Percentiles rank a stretch among this genome's conserved stretches.
These are phyloP conservation scores for Drosophila sp. DNA, from an alignment of 1,140 invertebrate genomes.

Conservation along the genomic window DNA sequence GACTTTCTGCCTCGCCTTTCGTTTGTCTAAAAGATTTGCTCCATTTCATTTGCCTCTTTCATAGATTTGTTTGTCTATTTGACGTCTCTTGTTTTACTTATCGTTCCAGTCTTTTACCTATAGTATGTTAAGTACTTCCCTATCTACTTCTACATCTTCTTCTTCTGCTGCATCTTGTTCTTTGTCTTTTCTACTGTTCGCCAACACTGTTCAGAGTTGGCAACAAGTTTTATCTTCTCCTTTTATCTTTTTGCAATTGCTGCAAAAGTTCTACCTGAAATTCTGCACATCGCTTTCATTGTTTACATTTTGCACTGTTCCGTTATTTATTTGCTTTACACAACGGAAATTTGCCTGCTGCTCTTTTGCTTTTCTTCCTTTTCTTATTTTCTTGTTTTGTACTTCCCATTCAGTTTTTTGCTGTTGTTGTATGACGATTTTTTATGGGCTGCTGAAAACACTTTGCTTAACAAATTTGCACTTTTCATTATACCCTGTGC, in stretches of 20 bases:
- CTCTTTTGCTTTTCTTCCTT: conserved; percentile 23
- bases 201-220: background rate
- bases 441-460: conserved; percentile 73
- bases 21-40: conserved; percentile 63
- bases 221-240: conserved; percentile 55
- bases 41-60: conserved; percentile 56
- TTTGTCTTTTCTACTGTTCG: conserved; percentile 1
- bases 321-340: conserved; percentile 77
- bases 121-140: conserved; percentile 10
- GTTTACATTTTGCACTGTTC: conserved; percentile 67
- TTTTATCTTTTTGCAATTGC: conserved; percentile 28
- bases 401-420: conserved; percentile 6
- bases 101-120: conserved; percentile 25
- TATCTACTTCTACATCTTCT: background rate
- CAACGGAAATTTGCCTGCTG: conserved; percentile 68
- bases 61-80: conserved; percentile 55
- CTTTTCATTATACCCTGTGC: conserved; percentile 22
- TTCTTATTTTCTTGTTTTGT: conserved; percentile 7
- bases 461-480: conserved; percentile 77
- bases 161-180: background rate
- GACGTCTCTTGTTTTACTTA: conserved; percentile 40
- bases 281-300: conserved; percentile 69
- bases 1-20: conserved; percentile 7
- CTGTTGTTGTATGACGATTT: conserved; percentile 52
- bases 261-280: conserved; percentile 43